Base-by-base conservation (phyloP, 2,113 vertebrate genomes). In the Melanerpes aurifrons region DNA sequence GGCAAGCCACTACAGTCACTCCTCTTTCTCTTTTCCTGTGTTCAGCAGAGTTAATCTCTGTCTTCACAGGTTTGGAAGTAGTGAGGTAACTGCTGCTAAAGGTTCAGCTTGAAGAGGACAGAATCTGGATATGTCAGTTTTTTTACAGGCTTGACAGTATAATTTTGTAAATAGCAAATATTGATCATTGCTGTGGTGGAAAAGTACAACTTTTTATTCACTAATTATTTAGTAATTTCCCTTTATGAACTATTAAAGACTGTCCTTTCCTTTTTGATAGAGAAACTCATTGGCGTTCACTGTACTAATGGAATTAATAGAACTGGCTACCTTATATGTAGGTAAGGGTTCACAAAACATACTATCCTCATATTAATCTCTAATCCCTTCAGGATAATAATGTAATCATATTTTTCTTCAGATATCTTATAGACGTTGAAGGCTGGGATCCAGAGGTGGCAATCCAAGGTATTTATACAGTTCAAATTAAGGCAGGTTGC, bases 271-370 rank as follows among this genome's bases (percentile, higher is more conserved):
- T 94, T 95, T 94, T 84, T 94, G 50, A 82, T 73, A 98, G 97
- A 96, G 62, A 97, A 97, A 79, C 96, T 98, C 57, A 98, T 98
- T 73, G 97, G 97, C 2, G 97, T 98, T 94, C 97, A 98, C 88
- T 98, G 97, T 89, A 98, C 97, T 84, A 97, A 97, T 4, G 97
- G 97, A 94, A 97, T 98, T 92, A 98, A 98, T 86, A 97, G 97
- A 92, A 97, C 97, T 32, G 97, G 97, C 74, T 98, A 97, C 83
- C 97, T 98, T 83, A 97, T 97, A 89, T 97, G 97, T 95, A 97
- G 97, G 97, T 97, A 97, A 97, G 95, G 64, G 57, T 82, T 97
- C 89, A 90, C 54, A 67, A 54, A 77, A 67, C 7, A 54, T 37
- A 73, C 18, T 26, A 47, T 63, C 20, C 15, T 94, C 74, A 15